Conservation (phyloP, 1,140 invertebrate species). For the Drosophila ananassae region DNA sequence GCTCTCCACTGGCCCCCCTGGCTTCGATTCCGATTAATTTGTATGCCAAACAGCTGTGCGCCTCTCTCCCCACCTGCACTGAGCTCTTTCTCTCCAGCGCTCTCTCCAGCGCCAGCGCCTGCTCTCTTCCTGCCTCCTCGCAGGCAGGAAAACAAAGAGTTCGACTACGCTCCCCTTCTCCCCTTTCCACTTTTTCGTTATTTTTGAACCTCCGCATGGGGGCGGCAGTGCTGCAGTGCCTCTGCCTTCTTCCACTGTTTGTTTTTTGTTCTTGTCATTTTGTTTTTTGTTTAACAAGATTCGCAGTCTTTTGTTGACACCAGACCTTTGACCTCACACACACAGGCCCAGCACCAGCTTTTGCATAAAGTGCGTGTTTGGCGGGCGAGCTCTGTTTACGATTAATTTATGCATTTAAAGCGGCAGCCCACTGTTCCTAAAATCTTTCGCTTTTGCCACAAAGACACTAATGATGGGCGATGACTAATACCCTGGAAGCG, state of each 20-base stretch:
- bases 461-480: slow-evolving; percentile 18
- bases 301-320: slow-evolving; percentile 50
- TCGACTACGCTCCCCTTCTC: slow-evolving; percentile 14
- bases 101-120: slow-evolving; percentile 1
- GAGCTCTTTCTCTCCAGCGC: not conserved
- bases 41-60: slow-evolving; percentile 46
- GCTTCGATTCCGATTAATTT: slow-evolving; percentile 22
- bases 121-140: slow-evolving; percentile 8
- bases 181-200: not conserved
- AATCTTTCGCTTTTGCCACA: slow-evolving; percentile 5
- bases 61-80: slow-evolving; percentile 9
- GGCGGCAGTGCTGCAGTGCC: slow-evolving; percentile 53
- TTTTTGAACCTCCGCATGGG: slow-evolving; percentile 28
- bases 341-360: not conserved
- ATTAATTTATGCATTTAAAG: slow-evolving; percentile 15
- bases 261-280: slow-evolving; percentile 34
- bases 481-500: slow-evolving; percentile 38
- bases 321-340: slow-evolving; percentile 66
- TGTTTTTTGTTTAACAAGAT: slow-evolving; percentile 39
- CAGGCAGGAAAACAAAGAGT: slow-evolving; percentile 38
- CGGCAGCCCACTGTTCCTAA: slow-evolving; percentile 3
- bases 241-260: slow-evolving; percentile 14
- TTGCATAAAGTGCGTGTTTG: slow-evolving; percentile 27
- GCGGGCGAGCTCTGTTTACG: slow-evolving; percentile 30
- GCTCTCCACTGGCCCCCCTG: not conserved